These are phyloP conservation scores for Aptenodytes forsteri DNA, from an alignment of 2,113 vertebrate genomes.

Conservation along the genomic window DNA sequence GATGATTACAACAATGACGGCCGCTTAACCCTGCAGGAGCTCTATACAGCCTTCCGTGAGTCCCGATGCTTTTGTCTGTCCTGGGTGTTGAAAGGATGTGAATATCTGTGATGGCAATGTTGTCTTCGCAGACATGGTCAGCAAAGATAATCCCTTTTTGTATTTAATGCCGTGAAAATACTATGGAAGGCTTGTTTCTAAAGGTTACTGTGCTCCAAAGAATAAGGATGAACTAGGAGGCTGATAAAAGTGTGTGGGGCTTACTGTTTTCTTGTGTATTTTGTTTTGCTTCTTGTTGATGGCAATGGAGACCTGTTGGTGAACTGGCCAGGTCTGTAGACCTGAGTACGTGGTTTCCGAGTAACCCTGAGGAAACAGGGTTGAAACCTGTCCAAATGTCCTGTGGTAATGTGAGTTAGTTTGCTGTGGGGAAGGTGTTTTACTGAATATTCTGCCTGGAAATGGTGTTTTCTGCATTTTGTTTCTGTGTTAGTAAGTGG, in stretches of 20 bases:
- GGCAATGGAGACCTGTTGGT: not conserved
- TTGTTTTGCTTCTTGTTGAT: not conserved
- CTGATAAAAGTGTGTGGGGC: not conserved
- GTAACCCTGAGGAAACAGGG: not conserved
- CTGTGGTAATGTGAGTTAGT: not conserved
- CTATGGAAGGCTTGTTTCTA: not conserved
- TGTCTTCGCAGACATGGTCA: not conserved
- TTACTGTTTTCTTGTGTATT: not conserved
- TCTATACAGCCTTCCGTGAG: slow-evolving; percentile 96
- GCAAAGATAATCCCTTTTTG: not conserved
- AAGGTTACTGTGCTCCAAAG: not conserved
- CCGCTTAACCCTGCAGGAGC: slow-evolving; percentile 85
- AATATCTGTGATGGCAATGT: not conserved
- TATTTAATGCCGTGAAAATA: not conserved
- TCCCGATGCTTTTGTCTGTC: not conserved
- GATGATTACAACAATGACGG: slow-evolving; percentile 92
- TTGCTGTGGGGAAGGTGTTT: not conserved
- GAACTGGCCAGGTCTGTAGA: not conserved
- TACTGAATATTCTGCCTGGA: not conserved
- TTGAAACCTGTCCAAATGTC: not conserved
- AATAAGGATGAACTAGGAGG: not conserved
- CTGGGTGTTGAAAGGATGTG: fast-evolving
- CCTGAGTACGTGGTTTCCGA: not conserved
- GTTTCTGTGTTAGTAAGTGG: not conserved
- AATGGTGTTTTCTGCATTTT: not conserved